phyloP scores from a whole-genome alignment of 2,888 invertebrate species.

The Nymphalis c-album region DNA sequence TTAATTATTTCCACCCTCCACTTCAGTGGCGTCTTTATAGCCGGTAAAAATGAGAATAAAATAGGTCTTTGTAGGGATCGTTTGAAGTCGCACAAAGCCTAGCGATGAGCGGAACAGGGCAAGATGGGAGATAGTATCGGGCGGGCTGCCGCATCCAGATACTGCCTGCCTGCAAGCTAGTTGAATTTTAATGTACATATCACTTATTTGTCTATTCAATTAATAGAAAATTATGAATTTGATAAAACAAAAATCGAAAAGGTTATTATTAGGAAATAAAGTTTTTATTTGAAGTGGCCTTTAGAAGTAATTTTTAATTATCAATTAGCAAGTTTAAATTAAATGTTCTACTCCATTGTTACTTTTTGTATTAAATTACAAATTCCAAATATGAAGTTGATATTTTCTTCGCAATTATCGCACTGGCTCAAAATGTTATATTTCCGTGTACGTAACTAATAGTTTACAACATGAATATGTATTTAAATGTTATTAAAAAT shows the following conservation, averaged over 20 bases:
- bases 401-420: no score
- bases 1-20: constrained; percentile 28
- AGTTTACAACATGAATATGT: no score
- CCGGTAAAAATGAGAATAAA: constrained; percentile 55
- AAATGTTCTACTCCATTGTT: no score
- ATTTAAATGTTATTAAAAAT: no score
- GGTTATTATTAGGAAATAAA: no score
- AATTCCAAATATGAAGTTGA: no score
- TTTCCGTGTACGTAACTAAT: no score
- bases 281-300: no score
- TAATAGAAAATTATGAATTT: constrained; percentile 11
- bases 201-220: constrained; percentile 17
- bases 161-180: constrained; percentile 61
- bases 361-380: no score
- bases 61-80: constrained; percentile 59
- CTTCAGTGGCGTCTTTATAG: constrained; percentile 40
- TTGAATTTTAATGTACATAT: constrained; percentile 65
- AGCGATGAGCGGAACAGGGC: constrained; percentile 42
- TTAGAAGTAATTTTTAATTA: background rate
- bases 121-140: constrained; percentile 65
- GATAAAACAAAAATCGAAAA: background rate
- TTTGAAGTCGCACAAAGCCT: constrained; percentile 68
- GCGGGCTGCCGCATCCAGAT: constrained; percentile 75
- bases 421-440: no score
- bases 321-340: background rate